These are phyloP conservation scores for Melanotaenia pygmaea DNA, from an alignment of 2,797 vertebrate genomes.

Conservation along the genomic window DNA sequence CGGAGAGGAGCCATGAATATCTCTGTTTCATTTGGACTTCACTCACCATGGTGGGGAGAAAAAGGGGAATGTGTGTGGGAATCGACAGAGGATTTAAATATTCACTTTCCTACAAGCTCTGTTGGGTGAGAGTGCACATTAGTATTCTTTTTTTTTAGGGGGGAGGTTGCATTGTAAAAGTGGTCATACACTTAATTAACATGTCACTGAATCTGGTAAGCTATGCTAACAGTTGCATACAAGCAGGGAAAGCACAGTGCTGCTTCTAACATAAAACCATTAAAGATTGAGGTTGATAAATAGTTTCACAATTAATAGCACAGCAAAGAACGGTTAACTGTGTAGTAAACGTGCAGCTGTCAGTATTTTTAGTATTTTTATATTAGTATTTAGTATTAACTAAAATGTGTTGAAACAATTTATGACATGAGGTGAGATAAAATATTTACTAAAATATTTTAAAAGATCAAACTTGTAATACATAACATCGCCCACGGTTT, in stretches of 20 bases:
- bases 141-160: too few relatives aligned
- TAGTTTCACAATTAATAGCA: not conserved
- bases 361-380: not conserved
- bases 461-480: not conserved
- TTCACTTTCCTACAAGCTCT: conserved; percentile 36
- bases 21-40: conserved; percentile 71
- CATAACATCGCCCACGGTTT: not conserved
- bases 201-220: not conserved
- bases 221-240: not conserved
- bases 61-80: conserved; percentile 68
- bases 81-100: conserved; percentile 52
- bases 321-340: too few relatives aligned
- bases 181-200: not conserved
- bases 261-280: not conserved
- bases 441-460: not conserved
- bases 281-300: not conserved
- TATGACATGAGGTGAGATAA: not conserved
- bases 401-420: not conserved
- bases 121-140: not conserved
- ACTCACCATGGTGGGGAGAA: conserved; percentile 49
- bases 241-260: not conserved
- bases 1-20: conserved; percentile 76
- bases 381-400: not conserved
- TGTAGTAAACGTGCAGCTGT: not conserved
- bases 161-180: not conserved